Evolutionary conservation across 2,797 vertebrate species (phyloP).

Genomic region (Potorous gilbertii): DNA sequence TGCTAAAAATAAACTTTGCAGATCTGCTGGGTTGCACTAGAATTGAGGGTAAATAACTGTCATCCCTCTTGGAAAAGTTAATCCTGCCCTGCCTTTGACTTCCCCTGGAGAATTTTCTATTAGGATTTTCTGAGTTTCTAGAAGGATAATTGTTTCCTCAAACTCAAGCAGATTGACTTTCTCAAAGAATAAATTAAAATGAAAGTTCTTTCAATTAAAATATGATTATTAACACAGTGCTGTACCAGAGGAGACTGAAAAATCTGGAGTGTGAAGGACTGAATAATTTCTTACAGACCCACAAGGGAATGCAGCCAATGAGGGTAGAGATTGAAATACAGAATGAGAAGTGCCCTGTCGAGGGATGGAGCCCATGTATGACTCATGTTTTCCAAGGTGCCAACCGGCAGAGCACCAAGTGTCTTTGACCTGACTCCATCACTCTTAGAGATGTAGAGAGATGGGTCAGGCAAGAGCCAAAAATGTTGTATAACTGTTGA

Average conservation of each 20-base stretch:
- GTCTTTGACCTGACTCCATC: neutral
- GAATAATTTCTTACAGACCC: slow-evolving; percentile 36
- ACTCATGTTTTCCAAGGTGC: neutral
- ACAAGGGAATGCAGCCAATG: slow-evolving; percentile 38
- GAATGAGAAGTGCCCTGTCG: slow-evolving; percentile 22
- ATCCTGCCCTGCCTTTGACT: slow-evolving; percentile 81
- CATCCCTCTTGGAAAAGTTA: slow-evolving; percentile 82
- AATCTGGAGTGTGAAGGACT: slow-evolving; percentile 52
- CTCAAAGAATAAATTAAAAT: slow-evolving; percentile 82
- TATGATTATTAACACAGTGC: slow-evolving; percentile 78
- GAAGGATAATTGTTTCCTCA: slow-evolving; percentile 83
- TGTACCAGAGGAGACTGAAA: slow-evolving; percentile 67
- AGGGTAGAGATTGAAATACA: slow-evolving; percentile 4
- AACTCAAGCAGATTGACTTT: slow-evolving; percentile 81
- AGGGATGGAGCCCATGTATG: neutral
- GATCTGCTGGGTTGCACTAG: slow-evolving; percentile 81
- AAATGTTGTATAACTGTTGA: neutral
- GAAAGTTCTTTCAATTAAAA: slow-evolving; percentile 81
- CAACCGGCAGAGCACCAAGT: neutral
- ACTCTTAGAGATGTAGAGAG: neutral
- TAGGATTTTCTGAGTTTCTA: slow-evolving; percentile 72
- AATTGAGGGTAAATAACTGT: slow-evolving; percentile 84
- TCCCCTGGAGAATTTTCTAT: slow-evolving; percentile 78
- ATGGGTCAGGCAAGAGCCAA: neutral
- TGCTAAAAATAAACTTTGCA: slow-evolving; percentile 86